Evolutionary conservation across 2,888 invertebrate species (phyloP).

Genomic region (Drosophila anomalata): DNA sequence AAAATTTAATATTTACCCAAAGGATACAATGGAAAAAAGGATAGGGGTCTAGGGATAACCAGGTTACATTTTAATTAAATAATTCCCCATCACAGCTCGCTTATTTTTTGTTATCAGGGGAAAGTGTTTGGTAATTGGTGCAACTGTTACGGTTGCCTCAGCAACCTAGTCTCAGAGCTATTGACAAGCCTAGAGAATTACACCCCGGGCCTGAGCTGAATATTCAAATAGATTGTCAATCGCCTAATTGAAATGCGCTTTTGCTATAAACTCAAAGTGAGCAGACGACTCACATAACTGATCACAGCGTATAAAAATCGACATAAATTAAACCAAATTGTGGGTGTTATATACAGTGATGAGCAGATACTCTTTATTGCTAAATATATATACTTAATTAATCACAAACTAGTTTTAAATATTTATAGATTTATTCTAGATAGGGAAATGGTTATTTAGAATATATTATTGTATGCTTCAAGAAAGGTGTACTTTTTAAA

Average conservation of each 20-base stretch:
- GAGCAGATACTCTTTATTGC: conserved; percentile 6
- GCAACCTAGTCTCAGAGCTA: neutral
- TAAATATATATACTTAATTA: neutral
- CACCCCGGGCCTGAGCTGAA: neutral
- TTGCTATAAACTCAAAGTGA: conserved; percentile 7
- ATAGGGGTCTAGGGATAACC: neutral
- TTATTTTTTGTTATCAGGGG: conserved; percentile 4
- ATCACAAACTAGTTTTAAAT: neutral
- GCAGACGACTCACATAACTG: conserved; percentile 15
- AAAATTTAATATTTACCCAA: conserved; percentile 9
- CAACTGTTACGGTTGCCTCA: neutral
- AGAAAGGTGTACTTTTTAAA: neutral
- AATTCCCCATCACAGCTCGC: conserved; percentile 1
- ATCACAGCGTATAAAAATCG: conserved; percentile 30
- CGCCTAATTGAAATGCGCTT: conserved; percentile 45
- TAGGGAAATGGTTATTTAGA: no score
- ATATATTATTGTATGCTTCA: no score
- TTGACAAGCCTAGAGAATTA: neutral
- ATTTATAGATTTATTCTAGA: neutral
- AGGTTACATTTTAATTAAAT: neutral
- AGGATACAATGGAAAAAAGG: neutral
- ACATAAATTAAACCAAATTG: conserved; percentile 21
- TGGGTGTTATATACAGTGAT: neutral
- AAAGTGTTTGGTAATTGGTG: conserved; percentile 2
- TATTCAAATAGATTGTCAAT: conserved; percentile 32